Evolutionary conservation across 2,113 vertebrate species (phyloP), one percentile per base, ranked within the genome.

Genomic region (Chauna torquata): DNA sequence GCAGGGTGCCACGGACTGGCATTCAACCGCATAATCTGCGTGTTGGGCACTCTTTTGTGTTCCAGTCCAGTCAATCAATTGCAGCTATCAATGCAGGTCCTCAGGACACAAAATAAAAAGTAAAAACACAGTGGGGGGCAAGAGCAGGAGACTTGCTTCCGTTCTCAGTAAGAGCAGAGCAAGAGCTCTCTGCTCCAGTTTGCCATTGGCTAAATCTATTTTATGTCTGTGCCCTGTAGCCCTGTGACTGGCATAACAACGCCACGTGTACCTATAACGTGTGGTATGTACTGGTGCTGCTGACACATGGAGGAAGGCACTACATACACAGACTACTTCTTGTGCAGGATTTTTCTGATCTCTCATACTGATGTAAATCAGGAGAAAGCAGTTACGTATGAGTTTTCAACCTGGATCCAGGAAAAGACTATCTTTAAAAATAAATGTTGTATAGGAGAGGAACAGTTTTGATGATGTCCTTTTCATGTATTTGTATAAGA

Each of bases 61-160:
- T 9, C 79, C 82, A 8, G 9, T 8, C 64, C 0, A 16, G 16
- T 28, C 76, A 90, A n/a, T 90, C 86, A 88, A 93, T 94, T 77
- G 34, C 75, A 38, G 30, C 65, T 77, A 58, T 77, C 84, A 82
- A 87, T 92, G 86, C 57, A 83, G 80, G 76, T 88, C 95, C 96
- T 75, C 74, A 23, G 92, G 95, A 94, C 38, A 92, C 42, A 92
- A 78, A 86, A 68, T 72, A 82, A 86, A 95, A 92, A 79, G 82
- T 36, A n/a, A 93, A 69, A 97, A 62, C 88, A 44, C 90, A 78
- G 88, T 28, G 54, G 87, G 94, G 71, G 88, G 91, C n/a, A 86
- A 86, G 50, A 76, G 54, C 83, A 81, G 76, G 65, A 93, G 62
- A 69, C 42, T 44, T 93, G 45, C 25, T 77, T 50, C 88, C n/a